Percentiles rank a stretch among this genome's conserved stretches.
Evolutionary conservation across 2,888 invertebrate genomes (phyloP).

Genomic region (Phymatocera aterrima): DNA sequence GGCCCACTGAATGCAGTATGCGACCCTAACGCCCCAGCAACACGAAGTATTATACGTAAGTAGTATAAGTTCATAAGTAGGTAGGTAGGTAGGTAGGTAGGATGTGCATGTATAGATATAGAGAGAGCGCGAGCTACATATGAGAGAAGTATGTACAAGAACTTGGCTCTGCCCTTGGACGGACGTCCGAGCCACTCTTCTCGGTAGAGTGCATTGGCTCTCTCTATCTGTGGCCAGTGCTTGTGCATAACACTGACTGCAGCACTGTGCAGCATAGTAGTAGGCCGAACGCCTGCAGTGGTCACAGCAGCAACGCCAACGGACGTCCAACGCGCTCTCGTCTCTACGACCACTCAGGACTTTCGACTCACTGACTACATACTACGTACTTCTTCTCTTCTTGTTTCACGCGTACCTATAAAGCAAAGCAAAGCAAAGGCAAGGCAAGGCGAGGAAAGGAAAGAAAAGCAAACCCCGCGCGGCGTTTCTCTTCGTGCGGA

Average conservation of each 20-base stretch:
- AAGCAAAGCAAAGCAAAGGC: no score
- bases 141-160: neutral
- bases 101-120: no score
- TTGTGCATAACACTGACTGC: constrained; percentile 56
- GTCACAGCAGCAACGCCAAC: neutral
- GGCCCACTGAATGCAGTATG: constrained; percentile 42
- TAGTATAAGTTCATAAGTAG: no score
- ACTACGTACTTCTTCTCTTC: neutral
- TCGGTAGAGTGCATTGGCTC: constrained; percentile 69
- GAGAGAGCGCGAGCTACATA: no score
- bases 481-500: neutral
- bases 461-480: neutral
- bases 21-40: constrained; percentile 43
- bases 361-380: neutral
- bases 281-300: no score
- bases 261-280: no score
- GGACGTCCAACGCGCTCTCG: neutral
- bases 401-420: neutral
- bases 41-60: constrained; percentile 15
- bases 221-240: no score
- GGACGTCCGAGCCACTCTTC: constrained; percentile 59
- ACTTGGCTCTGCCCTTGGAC: constrained; percentile 61
- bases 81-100: no score
- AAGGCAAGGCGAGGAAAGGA: neutral
- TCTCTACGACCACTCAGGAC: neutral